Conservation (phyloP, 2,888 invertebrate species). For the Aporophyla lueneburgensis region DNA sequence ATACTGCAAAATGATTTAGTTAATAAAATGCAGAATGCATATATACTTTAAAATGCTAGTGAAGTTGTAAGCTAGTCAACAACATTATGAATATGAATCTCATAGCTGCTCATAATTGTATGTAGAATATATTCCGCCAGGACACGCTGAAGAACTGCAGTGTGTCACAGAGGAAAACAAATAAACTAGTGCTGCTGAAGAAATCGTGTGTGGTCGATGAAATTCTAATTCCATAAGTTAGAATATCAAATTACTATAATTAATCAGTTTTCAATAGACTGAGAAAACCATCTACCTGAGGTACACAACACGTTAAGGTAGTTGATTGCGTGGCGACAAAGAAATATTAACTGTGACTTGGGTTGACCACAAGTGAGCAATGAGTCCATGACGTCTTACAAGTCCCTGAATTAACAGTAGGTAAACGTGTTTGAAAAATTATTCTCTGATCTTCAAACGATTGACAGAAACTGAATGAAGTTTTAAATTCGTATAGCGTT, state of each 20-base stretch:
- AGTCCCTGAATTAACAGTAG: not conserved
- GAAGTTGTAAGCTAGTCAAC: constrained; percentile 39
- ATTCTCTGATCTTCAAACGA: not conserved
- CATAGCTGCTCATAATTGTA: constrained; percentile 42
- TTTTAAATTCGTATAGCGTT: not conserved
- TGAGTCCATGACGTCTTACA: not conserved
- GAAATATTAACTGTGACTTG: not conserved
- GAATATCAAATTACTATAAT: not conserved
- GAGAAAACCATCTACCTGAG: not conserved
- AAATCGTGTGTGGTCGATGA: not conserved
- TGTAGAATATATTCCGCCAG: constrained; percentile 51
- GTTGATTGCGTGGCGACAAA: not conserved
- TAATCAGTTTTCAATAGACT: not conserved
- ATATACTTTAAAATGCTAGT: constrained; percentile 20
- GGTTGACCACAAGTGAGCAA: not conserved
- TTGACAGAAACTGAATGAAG: not conserved
- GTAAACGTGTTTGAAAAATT: not conserved
- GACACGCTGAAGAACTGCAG: constrained; percentile 30
- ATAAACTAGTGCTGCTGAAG: constrained; percentile 1
- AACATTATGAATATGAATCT: constrained; percentile 63
- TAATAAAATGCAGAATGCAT: constrained; percentile 30
- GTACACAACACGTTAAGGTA: not conserved
- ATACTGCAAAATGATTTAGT: constrained; percentile 27
- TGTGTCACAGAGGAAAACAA: not conserved
- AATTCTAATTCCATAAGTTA: not conserved